phyloP scores from a whole-genome alignment of 2,113 vertebrate genomes.

The Archilochus colubris region DNA sequence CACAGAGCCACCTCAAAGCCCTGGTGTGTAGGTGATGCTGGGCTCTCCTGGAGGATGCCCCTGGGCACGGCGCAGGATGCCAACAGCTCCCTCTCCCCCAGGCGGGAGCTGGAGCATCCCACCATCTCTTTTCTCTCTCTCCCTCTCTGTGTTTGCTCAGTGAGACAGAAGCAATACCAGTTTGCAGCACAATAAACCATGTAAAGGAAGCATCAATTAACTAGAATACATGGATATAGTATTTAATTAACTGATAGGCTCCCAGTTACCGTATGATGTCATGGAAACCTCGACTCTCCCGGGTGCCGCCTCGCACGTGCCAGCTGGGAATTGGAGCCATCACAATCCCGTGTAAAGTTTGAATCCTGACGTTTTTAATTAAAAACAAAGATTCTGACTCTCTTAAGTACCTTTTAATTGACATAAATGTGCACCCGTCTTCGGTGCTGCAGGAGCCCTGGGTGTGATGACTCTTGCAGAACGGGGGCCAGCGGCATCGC shows the following conservation, averaged over 20 bases:
- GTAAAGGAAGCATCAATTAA: conserved; percentile 92
- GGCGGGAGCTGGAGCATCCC: conserved; percentile 80
- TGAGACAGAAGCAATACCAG: conserved; percentile 91
- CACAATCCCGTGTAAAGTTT: conserved; percentile 57
- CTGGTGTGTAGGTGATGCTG: neutral
- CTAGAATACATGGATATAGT: conserved; percentile 85
- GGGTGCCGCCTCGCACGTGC: conserved; percentile 23
- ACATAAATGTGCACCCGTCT: neutral
- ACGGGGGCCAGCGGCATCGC: neutral
- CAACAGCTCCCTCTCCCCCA: conserved; percentile 53
- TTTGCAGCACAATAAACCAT: conserved; percentile 93
- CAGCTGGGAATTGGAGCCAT: conserved; percentile 25
- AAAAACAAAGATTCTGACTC: neutral
- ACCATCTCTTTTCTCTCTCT: conserved; percentile 79
- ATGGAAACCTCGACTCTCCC: conserved; percentile 67
- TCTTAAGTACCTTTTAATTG: conserved; percentile 23
- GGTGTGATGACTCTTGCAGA: neutral
- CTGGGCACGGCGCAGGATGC: neutral
- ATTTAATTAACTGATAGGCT: conserved; percentile 78
- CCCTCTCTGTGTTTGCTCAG: conserved; percentile 91
- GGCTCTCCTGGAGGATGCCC: conserved; percentile 8
- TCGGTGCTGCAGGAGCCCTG: neutral
- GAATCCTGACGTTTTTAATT: conserved; percentile 51
- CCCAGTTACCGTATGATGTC: conserved; percentile 69
- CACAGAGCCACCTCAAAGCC: neutral